Conservation (phyloP, 2,113 vertebrate species). For the Hyperopisus bebe region DNA sequence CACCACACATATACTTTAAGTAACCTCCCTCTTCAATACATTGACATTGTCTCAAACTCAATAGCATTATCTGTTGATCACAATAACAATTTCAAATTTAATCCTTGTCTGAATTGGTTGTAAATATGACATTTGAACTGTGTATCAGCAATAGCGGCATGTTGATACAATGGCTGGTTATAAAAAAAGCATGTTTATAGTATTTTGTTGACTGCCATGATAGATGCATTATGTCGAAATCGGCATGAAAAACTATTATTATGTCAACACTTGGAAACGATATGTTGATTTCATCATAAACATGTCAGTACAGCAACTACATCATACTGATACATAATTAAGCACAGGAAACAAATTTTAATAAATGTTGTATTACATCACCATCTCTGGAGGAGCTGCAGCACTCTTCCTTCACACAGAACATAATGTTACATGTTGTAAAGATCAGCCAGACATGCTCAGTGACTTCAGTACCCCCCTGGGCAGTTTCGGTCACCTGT, state of each 20-base stretch:
- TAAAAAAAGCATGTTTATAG: background rate
- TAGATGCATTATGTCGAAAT: background rate
- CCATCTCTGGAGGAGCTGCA: background rate
- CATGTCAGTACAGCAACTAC: conserved; percentile 36
- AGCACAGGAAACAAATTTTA: background rate
- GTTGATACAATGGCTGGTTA: background rate
- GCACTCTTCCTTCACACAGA: background rate
- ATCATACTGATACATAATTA: background rate
- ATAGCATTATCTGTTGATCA: background rate
- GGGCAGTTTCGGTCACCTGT: conserved; percentile 25
- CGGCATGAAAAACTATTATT: background rate
- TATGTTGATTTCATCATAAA: conserved; percentile 36
- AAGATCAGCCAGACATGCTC: conserved; percentile 23
- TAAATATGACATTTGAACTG: background rate
- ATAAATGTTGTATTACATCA: background rate
- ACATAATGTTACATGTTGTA: background rate
- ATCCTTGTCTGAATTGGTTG: background rate
- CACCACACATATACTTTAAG: background rate
- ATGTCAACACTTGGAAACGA: conserved; percentile 39
- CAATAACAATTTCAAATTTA: background rate
- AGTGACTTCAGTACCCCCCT: conserved; percentile 30
- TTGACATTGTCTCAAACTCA: background rate
- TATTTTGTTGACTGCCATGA: background rate
- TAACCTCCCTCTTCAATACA: background rate
- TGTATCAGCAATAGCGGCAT: background rate